These are phyloP conservation scores for Tinea trinotella DNA, from an alignment of 2,888 invertebrate species.

Conservation along the genomic window DNA sequence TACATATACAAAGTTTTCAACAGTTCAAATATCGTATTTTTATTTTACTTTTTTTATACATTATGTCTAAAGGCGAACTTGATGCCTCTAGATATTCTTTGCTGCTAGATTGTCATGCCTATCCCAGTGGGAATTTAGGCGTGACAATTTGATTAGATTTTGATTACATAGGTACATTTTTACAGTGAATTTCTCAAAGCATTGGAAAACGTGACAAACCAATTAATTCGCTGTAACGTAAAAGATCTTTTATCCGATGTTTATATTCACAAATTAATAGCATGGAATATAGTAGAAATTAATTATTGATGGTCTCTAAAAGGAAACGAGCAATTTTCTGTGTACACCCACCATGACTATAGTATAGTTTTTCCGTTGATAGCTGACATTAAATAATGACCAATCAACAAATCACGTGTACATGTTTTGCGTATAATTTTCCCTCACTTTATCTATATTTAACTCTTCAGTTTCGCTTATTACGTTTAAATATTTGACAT, in stretches of 20 bases:
- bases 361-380: background rate
- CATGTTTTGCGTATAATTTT: background rate
- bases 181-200: background rate
- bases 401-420: background rate
- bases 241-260: background rate
- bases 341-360: constrained; percentile 39
- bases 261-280: background rate
- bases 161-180: no score
- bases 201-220: constrained; percentile 7
- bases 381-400: constrained; percentile 2
- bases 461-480: background rate
- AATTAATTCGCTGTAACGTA: constrained; percentile 2
- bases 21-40: no score
- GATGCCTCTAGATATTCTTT: no score
- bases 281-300: background rate
- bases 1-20: no score
- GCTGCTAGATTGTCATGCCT: no score
- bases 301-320: constrained; percentile 21
- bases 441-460: background rate
- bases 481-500: background rate
- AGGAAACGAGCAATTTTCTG: constrained; percentile 60
- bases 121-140: no score
- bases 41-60: no score
- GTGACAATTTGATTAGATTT: no score
- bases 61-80: no score